phyloP scores from a whole-genome alignment of 2,888 invertebrate genomes.

The Osmoderma eremita region DNA sequence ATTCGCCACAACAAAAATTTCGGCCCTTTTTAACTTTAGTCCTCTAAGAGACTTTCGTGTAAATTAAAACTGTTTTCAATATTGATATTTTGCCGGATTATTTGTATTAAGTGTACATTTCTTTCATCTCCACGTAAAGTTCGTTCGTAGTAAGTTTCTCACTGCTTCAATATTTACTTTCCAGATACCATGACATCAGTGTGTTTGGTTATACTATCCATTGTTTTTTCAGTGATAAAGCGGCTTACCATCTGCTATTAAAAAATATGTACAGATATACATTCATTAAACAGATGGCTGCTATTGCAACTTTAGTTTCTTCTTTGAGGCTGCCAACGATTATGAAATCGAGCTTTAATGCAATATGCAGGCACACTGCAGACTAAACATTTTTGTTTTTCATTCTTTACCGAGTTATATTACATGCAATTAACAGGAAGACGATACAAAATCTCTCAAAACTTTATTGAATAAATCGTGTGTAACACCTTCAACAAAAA shows the following conservation, averaged over 20 bases:
- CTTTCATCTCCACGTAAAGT: not conserved
- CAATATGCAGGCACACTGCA: no score
- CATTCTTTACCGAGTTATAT: no score
- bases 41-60: not conserved
- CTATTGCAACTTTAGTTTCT: no score
- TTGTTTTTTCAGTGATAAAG: slow-evolving; percentile 35
- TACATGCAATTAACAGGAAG: no score
- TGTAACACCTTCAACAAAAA: no score
- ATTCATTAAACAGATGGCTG: slow-evolving; percentile 16
- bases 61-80: no score
- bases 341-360: no score
- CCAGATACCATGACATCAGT: slow-evolving; percentile 31
- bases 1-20: not conserved
- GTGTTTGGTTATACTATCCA: slow-evolving; percentile 29
- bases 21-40: not conserved
- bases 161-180: slow-evolving; percentile 30
- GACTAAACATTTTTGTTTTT: no score
- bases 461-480: no score
- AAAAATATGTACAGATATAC: no score
- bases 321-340: no score
- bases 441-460: no score
- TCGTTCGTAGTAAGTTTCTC: not conserved
- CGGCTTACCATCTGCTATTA: slow-evolving; percentile 19
- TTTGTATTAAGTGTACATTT: not conserved
- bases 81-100: not conserved